Conservation (phyloP, 2,888 invertebrate genomes). For the Melanophora roralis region DNA sequence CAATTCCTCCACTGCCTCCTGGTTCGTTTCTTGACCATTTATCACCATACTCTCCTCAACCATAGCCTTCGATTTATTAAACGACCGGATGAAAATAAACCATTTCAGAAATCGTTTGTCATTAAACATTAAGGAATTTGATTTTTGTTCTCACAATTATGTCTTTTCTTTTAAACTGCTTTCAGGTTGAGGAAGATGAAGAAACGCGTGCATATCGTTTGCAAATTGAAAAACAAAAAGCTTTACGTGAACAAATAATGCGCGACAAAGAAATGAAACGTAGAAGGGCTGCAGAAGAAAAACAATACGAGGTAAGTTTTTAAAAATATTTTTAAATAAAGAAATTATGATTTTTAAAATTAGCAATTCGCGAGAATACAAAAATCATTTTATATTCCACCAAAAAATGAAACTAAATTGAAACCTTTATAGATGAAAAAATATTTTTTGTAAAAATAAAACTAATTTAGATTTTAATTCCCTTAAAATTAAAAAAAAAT, state of each 20-base stretch:
- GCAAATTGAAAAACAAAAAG: constrained; percentile 78
- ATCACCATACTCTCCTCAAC: no score
- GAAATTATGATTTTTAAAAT: no score
- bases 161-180: background rate
- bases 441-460: constrained; percentile 21
- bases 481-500: constrained; percentile 13
- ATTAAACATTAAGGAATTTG: no score
- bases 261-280: constrained; percentile 78
- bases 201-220: constrained; percentile 77
- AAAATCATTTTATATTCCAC: background rate
- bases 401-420: background rate
- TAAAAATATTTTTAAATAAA: no score
- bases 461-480: constrained; percentile 56
- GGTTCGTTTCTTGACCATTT: no score
- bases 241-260: constrained; percentile 77
- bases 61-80: no score
- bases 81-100: no score
- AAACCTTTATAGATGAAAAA: background rate
- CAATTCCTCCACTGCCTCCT: no score
- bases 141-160: background rate
- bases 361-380: no score
- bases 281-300: constrained; percentile 76
- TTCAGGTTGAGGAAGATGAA: constrained; percentile 78
- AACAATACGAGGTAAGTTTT: constrained; percentile 74
- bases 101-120: no score